Evolutionary conservation across 2,113 vertebrate genomes (phyloP), one percentile per base, ranked within the genome.

Genomic region (Siniperca chuatsi): DNA sequence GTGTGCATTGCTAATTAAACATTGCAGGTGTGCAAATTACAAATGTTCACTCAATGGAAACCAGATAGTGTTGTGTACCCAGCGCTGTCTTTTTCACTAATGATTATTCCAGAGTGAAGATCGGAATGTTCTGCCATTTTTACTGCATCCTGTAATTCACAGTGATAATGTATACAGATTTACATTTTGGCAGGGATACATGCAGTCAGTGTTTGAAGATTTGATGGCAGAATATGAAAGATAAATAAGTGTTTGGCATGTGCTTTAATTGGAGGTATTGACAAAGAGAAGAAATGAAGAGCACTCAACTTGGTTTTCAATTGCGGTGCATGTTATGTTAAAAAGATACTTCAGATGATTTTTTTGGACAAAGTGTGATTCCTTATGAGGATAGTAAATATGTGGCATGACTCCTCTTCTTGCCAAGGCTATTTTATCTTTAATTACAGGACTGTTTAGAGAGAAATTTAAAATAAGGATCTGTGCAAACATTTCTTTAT

Each of bases 11-110:
- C 78, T 87, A 94, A 94, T 92, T 90, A 92, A 92, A 79, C 37
- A 12, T 64, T 76, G 81, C 89, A 93, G 91, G 90, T 94, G 90
- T 89, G 81, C 75, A 90, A 94, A 94, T 91, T 89, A 90, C 74
- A 90, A 85, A 83, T 90, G 92, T 84, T 92, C 75, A 89, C 61
- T 90, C 70, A 86, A 67, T 80, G 70, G 68, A 86, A 89, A 89
- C 68, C 71, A 87, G 83, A 83, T 89, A 69, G 75, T 85, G 82
- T 65, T 84, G 68, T 81, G 46, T 77, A 83, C 68, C 52, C 69
- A 50, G 35, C 62, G 18, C 75, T 78, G 71, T 85, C 78, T 89
- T 87, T 73, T 76, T 12, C 61, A 52, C 79, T 72, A 82, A 87
- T 88, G 85, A 89, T 77, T 75, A 83, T 83, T 79, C 72, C 67